Evolutionary conservation across 2,113 vertebrate species (phyloP), one percentile per base, ranked within the genome.

Genomic region (Pelecanus crispus): DNA sequence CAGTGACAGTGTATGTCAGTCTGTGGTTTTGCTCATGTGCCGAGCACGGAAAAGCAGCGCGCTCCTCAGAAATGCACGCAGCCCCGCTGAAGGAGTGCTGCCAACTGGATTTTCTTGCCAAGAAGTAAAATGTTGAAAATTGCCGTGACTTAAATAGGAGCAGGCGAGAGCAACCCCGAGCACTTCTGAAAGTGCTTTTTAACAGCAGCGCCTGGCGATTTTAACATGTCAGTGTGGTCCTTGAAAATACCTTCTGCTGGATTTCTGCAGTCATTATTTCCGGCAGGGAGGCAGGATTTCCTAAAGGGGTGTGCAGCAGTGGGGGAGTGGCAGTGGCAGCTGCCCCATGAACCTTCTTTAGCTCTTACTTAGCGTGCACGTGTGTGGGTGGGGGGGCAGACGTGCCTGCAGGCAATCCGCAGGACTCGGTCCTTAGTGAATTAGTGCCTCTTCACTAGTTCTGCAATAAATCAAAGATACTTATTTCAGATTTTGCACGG

Each of bases 51-150:
- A 66, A 45, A 61, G n/a, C 61, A 44, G 29, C 0, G 3, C 31
- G 47, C 31, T 65, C 61, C 52, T 45, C 14, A 0, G 16, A n/a
- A 81, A 24, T 2, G 1, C 34, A 2, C 0, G 2, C 19, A 34
- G 45, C 70, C 38, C 42, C 1, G 20, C 45, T 38, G 52, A 8
- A 65, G 63, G 50, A 75, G 18, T 5, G 7, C 36, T 74, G 83
- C 61, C 11, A 5, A 2, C 12, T 19, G 13, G 15, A 36, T 81
- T 72, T 26, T 50, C 12, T 38, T 68, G 31, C 59, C 38, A 59
- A 62, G 36, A 20, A 59, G 82, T 66, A 85, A 45, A 77, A 78
- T 4, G 25, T 36, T 87, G 62, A 61, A 68, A 61, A 45, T 59
- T 59, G 47, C 52, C n/a, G 15, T 58, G 47, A 40, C 38, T 92